phyloP scores from a whole-genome alignment of 2,888 invertebrate genomes.

The Opisthograptis luteolata region DNA sequence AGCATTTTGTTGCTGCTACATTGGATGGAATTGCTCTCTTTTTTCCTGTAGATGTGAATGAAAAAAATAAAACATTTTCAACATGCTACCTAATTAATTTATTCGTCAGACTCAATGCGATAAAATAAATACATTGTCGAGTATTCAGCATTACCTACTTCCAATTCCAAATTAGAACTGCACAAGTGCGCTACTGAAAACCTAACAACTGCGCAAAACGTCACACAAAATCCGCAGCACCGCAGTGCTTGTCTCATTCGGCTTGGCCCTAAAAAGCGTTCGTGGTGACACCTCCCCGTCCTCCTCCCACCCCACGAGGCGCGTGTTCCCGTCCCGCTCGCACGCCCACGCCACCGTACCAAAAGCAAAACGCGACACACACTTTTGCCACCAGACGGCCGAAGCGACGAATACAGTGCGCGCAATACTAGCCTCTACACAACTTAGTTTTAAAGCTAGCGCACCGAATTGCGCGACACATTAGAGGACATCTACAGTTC shows the following conservation, averaged over 20 bases:
- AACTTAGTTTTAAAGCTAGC: slow-evolving; percentile 64
- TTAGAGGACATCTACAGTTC: slow-evolving; percentile 73
- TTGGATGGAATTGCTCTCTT: too few species aligned
- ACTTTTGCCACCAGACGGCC: slow-evolving; percentile 57
- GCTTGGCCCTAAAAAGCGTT: slow-evolving; percentile 76
- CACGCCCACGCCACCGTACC: slow-evolving; percentile 63
- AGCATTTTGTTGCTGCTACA: too few species aligned
- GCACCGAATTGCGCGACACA: slow-evolving; percentile 78
- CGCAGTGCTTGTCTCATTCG: slow-evolving; percentile 66
- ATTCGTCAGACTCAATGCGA: slow-evolving; percentile 17
- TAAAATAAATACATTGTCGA: slow-evolving; percentile 16
- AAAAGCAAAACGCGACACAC: slow-evolving; percentile 76
- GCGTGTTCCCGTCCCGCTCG: slow-evolving; percentile 64
- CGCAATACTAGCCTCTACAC: slow-evolving; percentile 65
- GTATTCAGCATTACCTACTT: slow-evolving; percentile 32
- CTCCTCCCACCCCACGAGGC: slow-evolving; percentile 63
- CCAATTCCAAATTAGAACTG: slow-evolving; percentile 41
- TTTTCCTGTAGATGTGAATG: slow-evolving; percentile 13
- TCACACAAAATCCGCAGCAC: slow-evolving; percentile 68
- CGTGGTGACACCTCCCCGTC: slow-evolving; percentile 80
- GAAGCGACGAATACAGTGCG: slow-evolving; percentile 59
- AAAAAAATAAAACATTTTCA: slow-evolving; percentile 10
- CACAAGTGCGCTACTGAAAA: slow-evolving; percentile 56
- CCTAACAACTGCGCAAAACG: slow-evolving; percentile 69
- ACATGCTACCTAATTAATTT: slow-evolving; percentile 22